Conservation (phyloP, 2,797 vertebrate species). For the Bucorvus abyssinicus region DNA sequence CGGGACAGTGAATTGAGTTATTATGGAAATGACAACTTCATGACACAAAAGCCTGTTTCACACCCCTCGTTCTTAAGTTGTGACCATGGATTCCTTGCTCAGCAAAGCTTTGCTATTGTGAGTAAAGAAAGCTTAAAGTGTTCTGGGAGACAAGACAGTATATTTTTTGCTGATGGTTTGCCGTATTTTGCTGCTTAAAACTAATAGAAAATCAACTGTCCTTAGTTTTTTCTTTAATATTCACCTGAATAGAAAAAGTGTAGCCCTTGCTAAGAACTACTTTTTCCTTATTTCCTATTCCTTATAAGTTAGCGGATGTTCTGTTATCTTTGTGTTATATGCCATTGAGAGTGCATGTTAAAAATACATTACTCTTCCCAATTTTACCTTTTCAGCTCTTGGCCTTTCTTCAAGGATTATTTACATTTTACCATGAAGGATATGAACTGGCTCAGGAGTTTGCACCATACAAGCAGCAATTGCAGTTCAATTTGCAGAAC, state of each 20-base stretch:
- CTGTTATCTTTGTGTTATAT: not conserved
- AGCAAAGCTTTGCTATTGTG: not conserved
- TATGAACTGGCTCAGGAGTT: slow-evolving; percentile 96
- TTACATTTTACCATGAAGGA: slow-evolving; percentile 98
- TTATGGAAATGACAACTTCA: not conserved
- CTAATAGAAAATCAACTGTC: not conserved
- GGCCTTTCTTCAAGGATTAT: slow-evolving; percentile 97
- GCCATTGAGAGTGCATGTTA: not conserved
- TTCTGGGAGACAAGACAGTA: not conserved
- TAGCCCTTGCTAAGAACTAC: not conserved
- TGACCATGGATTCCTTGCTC: not conserved
- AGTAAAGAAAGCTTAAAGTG: not conserved
- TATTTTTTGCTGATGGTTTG: not conserved
- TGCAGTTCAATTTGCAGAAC: slow-evolving; percentile 98
- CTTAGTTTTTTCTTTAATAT: not conserved
- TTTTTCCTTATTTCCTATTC: not conserved
- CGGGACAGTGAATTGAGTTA: not conserved
- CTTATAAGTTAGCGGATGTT: not conserved
- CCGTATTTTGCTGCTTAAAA: not conserved
- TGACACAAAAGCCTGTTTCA: not conserved
- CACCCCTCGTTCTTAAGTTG: not conserved
- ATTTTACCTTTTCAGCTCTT: slow-evolving; percentile 84
- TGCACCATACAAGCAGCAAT: slow-evolving; percentile 95
- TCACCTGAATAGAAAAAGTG: not conserved
- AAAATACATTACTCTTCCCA: slow-evolving; percentile 15